Percentiles rank a stretch among this genome's conserved stretches.
Conservation (phyloP, 2,113 vertebrate genomes). For the Gila orcuttii region DNA sequence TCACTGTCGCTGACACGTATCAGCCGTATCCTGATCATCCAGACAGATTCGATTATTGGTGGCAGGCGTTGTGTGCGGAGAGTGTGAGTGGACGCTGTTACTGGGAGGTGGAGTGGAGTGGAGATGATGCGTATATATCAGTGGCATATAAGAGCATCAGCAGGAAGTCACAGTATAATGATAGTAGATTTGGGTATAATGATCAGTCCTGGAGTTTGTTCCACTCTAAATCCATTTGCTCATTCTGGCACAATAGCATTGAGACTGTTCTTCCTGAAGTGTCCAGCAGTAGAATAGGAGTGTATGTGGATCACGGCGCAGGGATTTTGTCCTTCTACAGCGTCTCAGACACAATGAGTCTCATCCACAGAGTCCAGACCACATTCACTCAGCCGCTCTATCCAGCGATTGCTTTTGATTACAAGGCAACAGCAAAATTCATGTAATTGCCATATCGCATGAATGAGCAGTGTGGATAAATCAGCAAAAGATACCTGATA, state of each 20-base stretch:
- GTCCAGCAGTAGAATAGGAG: background rate
- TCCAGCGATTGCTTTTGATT: too few relatives aligned
- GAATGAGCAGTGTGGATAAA: too few relatives aligned
- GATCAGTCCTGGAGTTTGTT: conserved; percentile 75
- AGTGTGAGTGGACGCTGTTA: conserved; percentile 14
- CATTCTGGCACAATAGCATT: conserved; percentile 73
- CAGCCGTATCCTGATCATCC: conserved; percentile 14
- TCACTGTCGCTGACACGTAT: too few relatives aligned
- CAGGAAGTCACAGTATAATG: conserved; percentile 45
- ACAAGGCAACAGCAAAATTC: too few relatives aligned
- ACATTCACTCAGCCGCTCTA: background rate
- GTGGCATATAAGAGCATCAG: conserved; percentile 65
- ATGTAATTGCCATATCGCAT: too few relatives aligned
- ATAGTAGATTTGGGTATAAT: conserved; percentile 71
- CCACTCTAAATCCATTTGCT: conserved; percentile 33
- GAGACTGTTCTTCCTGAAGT: conserved; percentile 54
- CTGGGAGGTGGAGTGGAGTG: conserved; percentile 43
- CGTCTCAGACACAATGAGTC: background rate
- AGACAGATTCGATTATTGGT: too few relatives aligned
- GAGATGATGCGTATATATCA: conserved; percentile 60
- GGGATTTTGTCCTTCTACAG: background rate
- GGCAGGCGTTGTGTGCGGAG: conserved; percentile 18
- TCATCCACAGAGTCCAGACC: background rate
- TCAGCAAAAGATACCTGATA: too few relatives aligned
- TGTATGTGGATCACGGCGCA: background rate